A percentile compares a stretch with the other conserved stretches of the same genome.
Conservation (phyloP, 2,888 invertebrate genomes). For the Baccha elongata region DNA sequence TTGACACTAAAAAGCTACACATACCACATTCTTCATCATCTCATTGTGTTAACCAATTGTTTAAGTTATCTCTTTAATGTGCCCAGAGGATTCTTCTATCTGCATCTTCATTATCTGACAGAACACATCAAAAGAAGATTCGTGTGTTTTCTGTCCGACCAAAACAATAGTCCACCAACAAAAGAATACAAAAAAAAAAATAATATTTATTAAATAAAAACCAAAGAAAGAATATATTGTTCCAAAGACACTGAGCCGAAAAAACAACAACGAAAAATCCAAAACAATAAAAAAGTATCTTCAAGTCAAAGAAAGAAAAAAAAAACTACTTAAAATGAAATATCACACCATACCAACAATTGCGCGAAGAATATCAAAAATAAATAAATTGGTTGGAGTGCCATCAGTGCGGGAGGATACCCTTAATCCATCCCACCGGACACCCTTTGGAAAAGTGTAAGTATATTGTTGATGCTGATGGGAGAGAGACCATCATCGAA, state of each 20-base stretch:
- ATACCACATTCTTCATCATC: slow-evolving; percentile 68
- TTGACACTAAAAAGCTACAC: slow-evolving; percentile 74
- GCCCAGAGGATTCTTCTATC: slow-evolving; percentile 20
- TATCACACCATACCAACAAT: slow-evolving; percentile 60
- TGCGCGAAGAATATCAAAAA: slow-evolving; percentile 45
- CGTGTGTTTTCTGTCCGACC: slow-evolving; percentile 26
- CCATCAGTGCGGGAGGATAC: not conserved
- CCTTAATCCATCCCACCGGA: not conserved
- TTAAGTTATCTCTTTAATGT: slow-evolving; percentile 52
- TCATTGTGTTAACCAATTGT: slow-evolving; percentile 60
- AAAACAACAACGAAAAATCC: slow-evolving; percentile 58
- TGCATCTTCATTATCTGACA: slow-evolving; percentile 11
- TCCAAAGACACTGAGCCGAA: slow-evolving; percentile 40
- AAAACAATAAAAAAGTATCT: slow-evolving; percentile 49
- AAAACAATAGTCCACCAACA: slow-evolving; percentile 50
- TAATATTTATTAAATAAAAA: slow-evolving; percentile 59
- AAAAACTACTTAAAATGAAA: slow-evolving; percentile 72
- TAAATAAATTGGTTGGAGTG: slow-evolving; percentile 24
- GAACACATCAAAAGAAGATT: slow-evolving; percentile 10
- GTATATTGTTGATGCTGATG: slow-evolving; percentile 30
- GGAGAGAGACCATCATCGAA: not conserved
- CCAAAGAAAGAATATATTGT: slow-evolving; percentile 27
- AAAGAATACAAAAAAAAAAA: slow-evolving; percentile 28
- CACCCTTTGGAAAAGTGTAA: not conserved
- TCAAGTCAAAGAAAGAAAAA: slow-evolving; percentile 51